Evolutionary conservation across 2,113 vertebrate genomes (phyloP).

Genomic region (Poeciliopsis prolifica): DNA sequence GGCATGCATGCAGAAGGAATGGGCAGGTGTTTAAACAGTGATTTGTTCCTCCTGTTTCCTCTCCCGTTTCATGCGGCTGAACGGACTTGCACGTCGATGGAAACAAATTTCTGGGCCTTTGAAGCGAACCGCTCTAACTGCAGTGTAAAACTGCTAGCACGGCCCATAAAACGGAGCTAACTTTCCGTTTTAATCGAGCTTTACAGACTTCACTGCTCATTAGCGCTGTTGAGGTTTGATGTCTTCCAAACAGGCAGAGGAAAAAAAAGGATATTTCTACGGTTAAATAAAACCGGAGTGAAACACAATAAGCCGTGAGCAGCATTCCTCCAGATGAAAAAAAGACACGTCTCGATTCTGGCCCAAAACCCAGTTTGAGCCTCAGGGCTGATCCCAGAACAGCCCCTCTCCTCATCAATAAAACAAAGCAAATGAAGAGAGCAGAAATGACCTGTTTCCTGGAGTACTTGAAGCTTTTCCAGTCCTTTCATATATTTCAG

Average conservation of each 20-base stretch:
- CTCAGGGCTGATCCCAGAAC: slow-evolving; percentile 25
- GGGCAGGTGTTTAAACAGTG: not conserved
- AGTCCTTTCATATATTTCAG: not conserved
- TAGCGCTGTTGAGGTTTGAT: too few relatives aligned
- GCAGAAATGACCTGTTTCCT: slow-evolving; percentile 14
- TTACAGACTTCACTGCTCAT: not conserved
- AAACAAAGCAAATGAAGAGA: slow-evolving; percentile 30
- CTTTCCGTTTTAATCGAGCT: not conserved
- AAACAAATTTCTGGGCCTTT: not conserved
- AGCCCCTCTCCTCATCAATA: slow-evolving; percentile 44
- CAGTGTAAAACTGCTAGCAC: not conserved
- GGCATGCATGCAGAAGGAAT: not conserved
- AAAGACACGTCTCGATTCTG: not conserved
- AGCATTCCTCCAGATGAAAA: not conserved
- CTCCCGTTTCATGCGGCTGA: not conserved
- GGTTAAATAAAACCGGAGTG: too few relatives aligned
- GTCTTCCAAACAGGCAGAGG: too few relatives aligned
- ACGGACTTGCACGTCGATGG: not conserved
- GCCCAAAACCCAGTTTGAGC: slow-evolving; percentile 30
- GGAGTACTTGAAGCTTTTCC: slow-evolving; percentile 7
- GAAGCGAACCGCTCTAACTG: not conserved
- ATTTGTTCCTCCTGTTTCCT: not conserved
- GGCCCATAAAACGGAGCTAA: not conserved
- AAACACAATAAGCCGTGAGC: not conserved
- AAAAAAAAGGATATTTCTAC: too few relatives aligned